phyloP scores from a whole-genome alignment of 2,113 vertebrate species.

The Oncorhynchus tshawytscha region DNA sequence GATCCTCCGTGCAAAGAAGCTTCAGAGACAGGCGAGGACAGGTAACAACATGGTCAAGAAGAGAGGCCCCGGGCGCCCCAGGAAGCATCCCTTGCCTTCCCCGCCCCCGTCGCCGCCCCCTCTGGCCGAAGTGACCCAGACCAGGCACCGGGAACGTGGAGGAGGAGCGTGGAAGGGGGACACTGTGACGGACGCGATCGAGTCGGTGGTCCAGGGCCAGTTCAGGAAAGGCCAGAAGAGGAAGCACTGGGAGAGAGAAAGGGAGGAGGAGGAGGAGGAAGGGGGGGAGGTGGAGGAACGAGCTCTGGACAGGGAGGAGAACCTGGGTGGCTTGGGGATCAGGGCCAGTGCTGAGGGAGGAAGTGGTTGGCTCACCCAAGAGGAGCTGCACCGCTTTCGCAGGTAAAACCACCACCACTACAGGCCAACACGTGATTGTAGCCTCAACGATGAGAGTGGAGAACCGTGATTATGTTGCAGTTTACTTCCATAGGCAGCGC shows the following conservation, averaged over 20 bases:
- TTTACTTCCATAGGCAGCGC: not conserved
- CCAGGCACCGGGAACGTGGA: conserved; percentile 53
- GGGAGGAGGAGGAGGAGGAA: conserved; percentile 53
- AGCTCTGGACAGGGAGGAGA: conserved; percentile 74
- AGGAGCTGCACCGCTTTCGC: conserved; percentile 68
- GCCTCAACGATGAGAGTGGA: not conserved
- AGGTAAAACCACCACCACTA: conserved; percentile 50
- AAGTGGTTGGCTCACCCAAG: conserved; percentile 66
- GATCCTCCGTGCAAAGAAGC: conserved; percentile 95
- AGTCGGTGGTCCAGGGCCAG: conserved; percentile 87
- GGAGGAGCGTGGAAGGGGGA: conserved; percentile 76
- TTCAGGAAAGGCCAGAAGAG: conserved; percentile 66
- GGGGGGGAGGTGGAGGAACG: conserved; percentile 45
- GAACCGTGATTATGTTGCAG: not conserved
- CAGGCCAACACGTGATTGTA: not conserved
- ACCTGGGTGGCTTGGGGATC: conserved; percentile 60
- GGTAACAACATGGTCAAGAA: conserved; percentile 99
- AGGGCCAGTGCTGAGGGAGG: conserved; percentile 64
- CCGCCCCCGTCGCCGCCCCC: conserved; percentile 71
- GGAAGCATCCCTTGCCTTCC: conserved; percentile 85
- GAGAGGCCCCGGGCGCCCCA: conserved; percentile 85
- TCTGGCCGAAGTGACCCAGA: conserved; percentile 40
- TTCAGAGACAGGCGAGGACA: conserved; percentile 96
- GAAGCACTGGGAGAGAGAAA: conserved; percentile 63
- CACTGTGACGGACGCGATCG: conserved; percentile 88